These are phyloP conservation scores for Bradypodion ventrale DNA, from an alignment of 2,797 vertebrate species.

Conservation along the genomic window DNA sequence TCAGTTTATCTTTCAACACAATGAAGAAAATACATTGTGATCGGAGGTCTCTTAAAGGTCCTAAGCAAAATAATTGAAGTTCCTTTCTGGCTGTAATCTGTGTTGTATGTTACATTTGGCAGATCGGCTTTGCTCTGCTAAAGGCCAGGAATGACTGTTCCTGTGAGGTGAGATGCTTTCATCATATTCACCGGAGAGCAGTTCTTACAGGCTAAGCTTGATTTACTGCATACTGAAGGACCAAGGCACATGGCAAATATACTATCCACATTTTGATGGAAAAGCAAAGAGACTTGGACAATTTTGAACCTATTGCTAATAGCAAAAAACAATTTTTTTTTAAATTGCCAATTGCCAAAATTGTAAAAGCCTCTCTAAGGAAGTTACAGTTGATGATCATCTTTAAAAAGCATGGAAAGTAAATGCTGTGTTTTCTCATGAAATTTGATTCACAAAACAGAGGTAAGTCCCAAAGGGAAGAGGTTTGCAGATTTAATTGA, in stretches of 20 bases:
- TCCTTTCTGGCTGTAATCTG: conserved; percentile 11
- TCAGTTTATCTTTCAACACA: not conserved
- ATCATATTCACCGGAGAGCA: conserved; percentile 23
- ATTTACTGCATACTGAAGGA: not conserved
- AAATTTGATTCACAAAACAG: conserved; percentile 19
- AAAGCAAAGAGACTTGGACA: conserved; percentile 18
- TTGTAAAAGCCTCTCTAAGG: conserved; percentile 32
- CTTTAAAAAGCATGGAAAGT: conserved; percentile 2
- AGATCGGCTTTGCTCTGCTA: conserved; percentile 25
- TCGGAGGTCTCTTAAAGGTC: conserved; percentile 7
- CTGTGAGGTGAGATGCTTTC: conserved; percentile 29
- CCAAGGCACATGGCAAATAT: conserved; percentile 11
- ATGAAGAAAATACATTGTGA: conserved; percentile 31
- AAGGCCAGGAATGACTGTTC: conserved; percentile 36
- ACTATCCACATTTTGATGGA: conserved; percentile 9
- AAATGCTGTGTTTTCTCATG: conserved; percentile 16
- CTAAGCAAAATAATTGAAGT: conserved; percentile 34
- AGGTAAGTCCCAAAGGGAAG: not conserved
- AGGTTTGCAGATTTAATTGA: not conserved
- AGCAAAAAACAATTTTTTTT: no score
- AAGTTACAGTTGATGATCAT: conserved; percentile 29
- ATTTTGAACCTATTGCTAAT: conserved; percentile 21
- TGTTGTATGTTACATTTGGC: conserved; percentile 25
- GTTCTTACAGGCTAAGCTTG: conserved; percentile 29
- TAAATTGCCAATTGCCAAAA: conserved; percentile 1